Percentiles rank a stretch among this genome's conserved stretches.
phyloP scores from a whole-genome alignment of 2,888 invertebrate genomes.

The Eueremaeus valkanovi region DNA sequence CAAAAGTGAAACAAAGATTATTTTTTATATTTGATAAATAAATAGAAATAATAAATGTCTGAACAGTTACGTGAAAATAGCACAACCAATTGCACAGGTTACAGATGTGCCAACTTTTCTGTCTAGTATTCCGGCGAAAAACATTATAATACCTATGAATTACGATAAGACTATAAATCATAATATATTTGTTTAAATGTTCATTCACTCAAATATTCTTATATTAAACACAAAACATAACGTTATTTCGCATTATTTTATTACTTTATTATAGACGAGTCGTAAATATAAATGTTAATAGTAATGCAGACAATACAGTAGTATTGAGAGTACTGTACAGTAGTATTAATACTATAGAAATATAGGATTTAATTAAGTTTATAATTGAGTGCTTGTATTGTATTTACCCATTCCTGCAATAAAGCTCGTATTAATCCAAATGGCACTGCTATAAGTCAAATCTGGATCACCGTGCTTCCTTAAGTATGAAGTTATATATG shows the following conservation, averaged over 20 bases:
- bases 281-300: too few species aligned
- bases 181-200: slow-evolving; percentile 16
- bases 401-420: slow-evolving; percentile 45
- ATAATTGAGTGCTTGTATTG: too few species aligned
- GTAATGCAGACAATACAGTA: too few species aligned
- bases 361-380: too few species aligned
- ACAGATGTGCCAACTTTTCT: slow-evolving; percentile 49
- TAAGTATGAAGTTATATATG: slow-evolving; percentile 8
- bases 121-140: slow-evolving; percentile 51
- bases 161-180: slow-evolving; percentile 5
- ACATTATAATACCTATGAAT: slow-evolving; percentile 50
- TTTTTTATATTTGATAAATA: background rate
- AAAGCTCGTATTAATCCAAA: slow-evolving; percentile 50
- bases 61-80: slow-evolving; percentile 49
- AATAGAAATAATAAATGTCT: slow-evolving; percentile 1
- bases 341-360: too few species aligned
- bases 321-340: too few species aligned
- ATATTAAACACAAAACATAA: background rate
- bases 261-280: background rate
- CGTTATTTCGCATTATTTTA: too few species aligned
- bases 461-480: slow-evolving; percentile 44
- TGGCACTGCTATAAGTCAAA: slow-evolving; percentile 44
- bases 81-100: slow-evolving; percentile 49
- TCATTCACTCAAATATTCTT: slow-evolving; percentile 5
- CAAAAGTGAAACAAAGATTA: slow-evolving; percentile 13